A percentile compares a stretch with the other conserved stretches of the same genome.
Conservation (phyloP, 1,140 invertebrate genomes). For the Lepidostoma basale region DNA sequence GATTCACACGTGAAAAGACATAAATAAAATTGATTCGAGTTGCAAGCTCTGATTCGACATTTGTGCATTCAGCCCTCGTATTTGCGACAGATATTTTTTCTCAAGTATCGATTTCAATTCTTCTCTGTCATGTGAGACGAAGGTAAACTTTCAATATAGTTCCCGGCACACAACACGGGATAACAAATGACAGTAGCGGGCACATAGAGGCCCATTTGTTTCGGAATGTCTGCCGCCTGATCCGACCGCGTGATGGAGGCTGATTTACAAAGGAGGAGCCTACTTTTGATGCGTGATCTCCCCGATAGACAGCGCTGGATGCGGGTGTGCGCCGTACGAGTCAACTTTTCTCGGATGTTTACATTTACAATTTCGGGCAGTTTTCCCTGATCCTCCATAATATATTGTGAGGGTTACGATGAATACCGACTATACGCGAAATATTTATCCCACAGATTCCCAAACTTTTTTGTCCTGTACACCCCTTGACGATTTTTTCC, state of each 20-base stretch:
- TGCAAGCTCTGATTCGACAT: too few relatives aligned
- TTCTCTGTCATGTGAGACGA: constrained; percentile 40
- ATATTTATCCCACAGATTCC: neutral
- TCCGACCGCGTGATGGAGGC: constrained; percentile 19
- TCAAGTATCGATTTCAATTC: constrained; percentile 34
- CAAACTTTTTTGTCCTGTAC: too few relatives aligned
- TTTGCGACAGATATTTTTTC: neutral
- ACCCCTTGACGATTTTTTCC: too few relatives aligned
- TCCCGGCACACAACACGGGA: constrained; percentile 13
- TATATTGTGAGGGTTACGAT: neutral
- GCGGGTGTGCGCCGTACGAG: neutral
- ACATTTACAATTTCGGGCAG: constrained; percentile 17
- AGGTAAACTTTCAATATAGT: constrained; percentile 45
- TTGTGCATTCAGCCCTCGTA: too few relatives aligned
- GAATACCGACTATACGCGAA: neutral
- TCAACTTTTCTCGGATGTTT: neutral
- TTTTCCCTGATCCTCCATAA: constrained; percentile 6
- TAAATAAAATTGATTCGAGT: too few relatives aligned
- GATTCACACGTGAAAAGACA: too few relatives aligned
- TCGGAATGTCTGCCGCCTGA: constrained; percentile 27
- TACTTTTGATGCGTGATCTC: constrained; percentile 27
- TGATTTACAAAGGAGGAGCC: constrained; percentile 23
- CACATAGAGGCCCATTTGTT: constrained; percentile 40
- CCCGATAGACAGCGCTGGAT: neutral
- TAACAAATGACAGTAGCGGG: constrained; percentile 41